Evolutionary conservation across 1,140 invertebrate genomes (phyloP).

Genomic region (Heliconius nattereri): DNA sequence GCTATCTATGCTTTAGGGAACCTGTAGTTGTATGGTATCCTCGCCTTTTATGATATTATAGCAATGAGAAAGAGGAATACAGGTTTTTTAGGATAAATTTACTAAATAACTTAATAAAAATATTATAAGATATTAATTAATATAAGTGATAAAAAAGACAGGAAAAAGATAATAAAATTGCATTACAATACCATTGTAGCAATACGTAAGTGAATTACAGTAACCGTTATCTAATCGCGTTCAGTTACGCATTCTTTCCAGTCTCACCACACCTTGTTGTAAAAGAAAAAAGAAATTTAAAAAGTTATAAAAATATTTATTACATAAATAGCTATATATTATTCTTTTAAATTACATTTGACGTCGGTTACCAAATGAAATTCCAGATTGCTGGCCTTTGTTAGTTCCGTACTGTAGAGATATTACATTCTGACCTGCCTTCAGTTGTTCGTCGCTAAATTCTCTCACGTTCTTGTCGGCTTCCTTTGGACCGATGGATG

Average conservation of each 20-base stretch:
- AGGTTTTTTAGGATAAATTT: too few species aligned
- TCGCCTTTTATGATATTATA: background rate
- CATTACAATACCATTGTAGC: constrained; percentile 29
- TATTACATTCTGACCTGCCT: constrained; percentile 94
- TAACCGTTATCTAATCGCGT: constrained; percentile 48
- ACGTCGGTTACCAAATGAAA: constrained; percentile 95
- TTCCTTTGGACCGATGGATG: constrained; percentile 95
- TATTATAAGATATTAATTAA: background rate
- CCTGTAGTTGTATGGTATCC: background rate
- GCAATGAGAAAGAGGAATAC: too few species aligned
- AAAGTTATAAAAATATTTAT: constrained; percentile 64
- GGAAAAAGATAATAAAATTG: constrained; percentile 19
- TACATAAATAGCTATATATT: constrained; percentile 47
- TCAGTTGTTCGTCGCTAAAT: constrained; percentile 94
- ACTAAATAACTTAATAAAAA: too few species aligned
- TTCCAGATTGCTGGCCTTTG: constrained; percentile 95
- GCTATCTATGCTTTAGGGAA: background rate
- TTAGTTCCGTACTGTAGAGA: constrained; percentile 97
- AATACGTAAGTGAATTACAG: constrained; percentile 21
- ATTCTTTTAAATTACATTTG: constrained; percentile 88
- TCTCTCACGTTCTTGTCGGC: constrained; percentile 94
- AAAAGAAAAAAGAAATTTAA: constrained; percentile 48
- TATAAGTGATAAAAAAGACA: background rate
- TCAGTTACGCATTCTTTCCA: constrained; percentile 38
- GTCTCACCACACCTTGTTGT: constrained; percentile 41